Evolutionary conservation across 2,888 invertebrate genomes (phyloP), one percentile per base, ranked within the genome.

Genomic region (Pterostichus niger): DNA sequence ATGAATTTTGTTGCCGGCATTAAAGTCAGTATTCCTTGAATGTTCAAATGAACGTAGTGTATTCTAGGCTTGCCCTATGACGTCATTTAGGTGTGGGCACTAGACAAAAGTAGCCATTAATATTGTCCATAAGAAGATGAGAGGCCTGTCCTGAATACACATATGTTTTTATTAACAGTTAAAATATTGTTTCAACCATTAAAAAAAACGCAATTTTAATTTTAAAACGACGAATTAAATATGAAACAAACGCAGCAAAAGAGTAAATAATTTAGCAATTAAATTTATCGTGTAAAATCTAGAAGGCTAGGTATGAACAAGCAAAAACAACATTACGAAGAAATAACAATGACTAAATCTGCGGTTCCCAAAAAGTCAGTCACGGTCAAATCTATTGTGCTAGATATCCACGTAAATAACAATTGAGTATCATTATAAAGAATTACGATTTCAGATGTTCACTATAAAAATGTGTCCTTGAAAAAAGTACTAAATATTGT

Each of bases 321-420:
- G n/a, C 49, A 49, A 13, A 49, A 49, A 49, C 49, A 49, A 49
- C 13, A n/a, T 11, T 49, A n/a, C 2, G 3, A 35, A 40, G 40
- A 40, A 40, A 40, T 9, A 40, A 40, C 40, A 40, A 49, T 56
- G 13, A 17, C 13, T 15, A 56, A 56, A 56, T 7, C 56, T 13
- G 56, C 13, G 56, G 56, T 13, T 17, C 9, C 56, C 13, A 17
- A 56, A 56, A 56, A 13, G 56, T 56, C 17, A 17, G 15, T 56
- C 56, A 56, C 13, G 56, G 56, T 56, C 56, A 56, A 17, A 56
- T 56, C 56, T 56, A 56, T 56, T 56, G 56, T 56, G 17, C 15
- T 56, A 17, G 6, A 56, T 5, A 56, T 6, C 17, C 17, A 56
- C 9, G 17, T 56, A 56, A 56, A 17, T 52, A 15, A 56, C 56